phyloP scores from a whole-genome alignment of 2,888 invertebrate genomes.

The Leptopilina myrica region DNA sequence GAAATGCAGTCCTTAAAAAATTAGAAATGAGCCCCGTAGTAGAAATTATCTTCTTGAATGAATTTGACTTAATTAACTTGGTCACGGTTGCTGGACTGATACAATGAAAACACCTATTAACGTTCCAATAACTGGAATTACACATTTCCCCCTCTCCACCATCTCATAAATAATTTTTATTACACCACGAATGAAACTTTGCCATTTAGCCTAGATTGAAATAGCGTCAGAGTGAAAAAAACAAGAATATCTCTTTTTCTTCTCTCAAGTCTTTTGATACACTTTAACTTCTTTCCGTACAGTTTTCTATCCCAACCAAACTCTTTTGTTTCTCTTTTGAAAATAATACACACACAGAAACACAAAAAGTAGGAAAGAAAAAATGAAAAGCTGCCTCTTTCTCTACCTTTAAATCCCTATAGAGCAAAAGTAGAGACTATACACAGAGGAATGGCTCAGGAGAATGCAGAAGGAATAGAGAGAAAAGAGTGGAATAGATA shows the following conservation, averaged over 20 bases:
- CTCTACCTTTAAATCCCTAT: not conserved
- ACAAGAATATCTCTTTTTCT: not conserved
- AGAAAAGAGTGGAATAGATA: not conserved
- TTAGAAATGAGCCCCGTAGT: no score
- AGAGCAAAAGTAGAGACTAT: conserved; percentile 2
- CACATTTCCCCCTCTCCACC: no score
- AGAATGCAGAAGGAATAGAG: conserved; percentile 4
- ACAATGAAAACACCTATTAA: no score
- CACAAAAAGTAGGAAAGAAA: not conserved
- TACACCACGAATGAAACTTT: no score
- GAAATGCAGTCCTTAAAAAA: no score
- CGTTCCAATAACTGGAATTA: no score
- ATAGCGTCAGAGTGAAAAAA: not conserved
- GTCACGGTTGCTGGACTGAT: no score
- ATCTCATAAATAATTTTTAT: no score
- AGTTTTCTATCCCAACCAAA: not conserved
- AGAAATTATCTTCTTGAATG: no score
- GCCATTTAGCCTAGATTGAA: not conserved
- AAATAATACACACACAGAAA: no score
- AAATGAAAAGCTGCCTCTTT: not conserved
- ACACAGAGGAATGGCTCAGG: not conserved
- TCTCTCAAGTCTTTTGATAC: not conserved
- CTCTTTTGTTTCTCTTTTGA: not conserved
- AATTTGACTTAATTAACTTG: no score
- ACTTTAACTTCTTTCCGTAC: not conserved